Percentiles rank a stretch among this genome's conserved stretches.
These are phyloP conservation scores for Siniperca chuatsi DNA, from an alignment of 2,113 vertebrate genomes.

Conservation along the genomic window DNA sequence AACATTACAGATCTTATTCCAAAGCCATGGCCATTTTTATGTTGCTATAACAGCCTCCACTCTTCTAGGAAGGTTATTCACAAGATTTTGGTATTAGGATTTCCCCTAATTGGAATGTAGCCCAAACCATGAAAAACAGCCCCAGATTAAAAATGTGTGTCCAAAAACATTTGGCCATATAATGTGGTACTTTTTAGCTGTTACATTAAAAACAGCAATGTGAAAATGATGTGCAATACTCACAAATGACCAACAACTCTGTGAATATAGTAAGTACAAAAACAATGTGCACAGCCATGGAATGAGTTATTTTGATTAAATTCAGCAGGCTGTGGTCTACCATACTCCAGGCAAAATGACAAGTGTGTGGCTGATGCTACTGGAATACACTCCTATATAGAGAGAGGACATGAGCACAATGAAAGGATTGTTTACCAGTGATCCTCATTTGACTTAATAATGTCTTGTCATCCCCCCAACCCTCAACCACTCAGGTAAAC, in stretches of 20 bases:
- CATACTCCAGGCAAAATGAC: constrained; percentile 17
- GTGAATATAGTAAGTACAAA: constrained; percentile 21
- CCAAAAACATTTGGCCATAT: not conserved
- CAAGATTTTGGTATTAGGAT: not conserved
- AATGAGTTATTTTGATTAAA: constrained; percentile 40
- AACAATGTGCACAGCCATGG: not conserved
- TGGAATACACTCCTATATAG: not conserved
- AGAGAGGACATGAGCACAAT: constrained; percentile 2
- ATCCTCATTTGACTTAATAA: constrained; percentile 7
- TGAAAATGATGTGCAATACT: constrained; percentile 16
- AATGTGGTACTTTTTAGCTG: not conserved
- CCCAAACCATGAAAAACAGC: not conserved
- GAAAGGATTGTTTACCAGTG: not conserved
- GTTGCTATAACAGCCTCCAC: not conserved
- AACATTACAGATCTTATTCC: not conserved
- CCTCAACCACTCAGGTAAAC: constrained; percentile 88
- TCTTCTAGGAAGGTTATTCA: not conserved
- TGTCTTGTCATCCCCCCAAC: not conserved
- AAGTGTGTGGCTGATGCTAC: constrained; percentile 31
- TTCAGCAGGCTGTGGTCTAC: constrained; percentile 35
- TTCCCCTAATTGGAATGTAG: not conserved
- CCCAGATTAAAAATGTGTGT: not conserved
- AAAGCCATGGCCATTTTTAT: not conserved
- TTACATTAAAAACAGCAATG: not conserved
- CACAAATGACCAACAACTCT: not conserved